Conservation (phyloP, 2,113 vertebrate genomes). For the Trochalopteron elliotii region DNA sequence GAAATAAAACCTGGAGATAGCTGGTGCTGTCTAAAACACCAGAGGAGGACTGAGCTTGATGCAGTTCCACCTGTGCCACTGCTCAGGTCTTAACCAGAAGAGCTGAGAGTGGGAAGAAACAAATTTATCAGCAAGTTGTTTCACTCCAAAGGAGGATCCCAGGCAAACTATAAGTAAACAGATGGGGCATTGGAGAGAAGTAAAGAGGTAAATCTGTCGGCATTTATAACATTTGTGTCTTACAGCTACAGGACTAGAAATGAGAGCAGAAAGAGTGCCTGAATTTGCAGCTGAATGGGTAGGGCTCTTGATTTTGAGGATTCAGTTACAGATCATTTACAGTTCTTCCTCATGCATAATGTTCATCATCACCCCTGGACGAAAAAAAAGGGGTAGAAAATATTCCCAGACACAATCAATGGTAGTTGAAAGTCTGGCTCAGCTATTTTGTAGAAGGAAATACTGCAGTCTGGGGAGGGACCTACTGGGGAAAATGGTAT, state of each 20-base stretch:
- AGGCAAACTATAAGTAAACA: neutral
- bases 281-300: neutral
- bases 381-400: neutral
- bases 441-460: neutral
- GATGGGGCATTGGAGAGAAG: neutral
- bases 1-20: neutral
- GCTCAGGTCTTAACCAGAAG: neutral
- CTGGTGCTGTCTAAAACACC: neutral
- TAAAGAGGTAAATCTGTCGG: neutral
- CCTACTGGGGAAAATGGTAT: neutral
- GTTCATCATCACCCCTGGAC: neutral
- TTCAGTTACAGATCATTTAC: neutral
- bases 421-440: neutral
- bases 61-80: neutral
- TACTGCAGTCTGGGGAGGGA: neutral
- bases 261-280: neutral
- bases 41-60: neutral
- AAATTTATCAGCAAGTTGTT: neutral
- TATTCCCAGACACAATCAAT: rapidly evolving
- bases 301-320: neutral
- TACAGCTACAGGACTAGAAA: neutral
- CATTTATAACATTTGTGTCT: neutral
- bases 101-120: neutral
- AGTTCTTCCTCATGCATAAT: neutral
- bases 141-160: neutral